Percentiles rank a stretch among this genome's conserved stretches.
Conservation (phyloP, 2,113 vertebrate species). For the Xiphorhynchus elegans region DNA sequence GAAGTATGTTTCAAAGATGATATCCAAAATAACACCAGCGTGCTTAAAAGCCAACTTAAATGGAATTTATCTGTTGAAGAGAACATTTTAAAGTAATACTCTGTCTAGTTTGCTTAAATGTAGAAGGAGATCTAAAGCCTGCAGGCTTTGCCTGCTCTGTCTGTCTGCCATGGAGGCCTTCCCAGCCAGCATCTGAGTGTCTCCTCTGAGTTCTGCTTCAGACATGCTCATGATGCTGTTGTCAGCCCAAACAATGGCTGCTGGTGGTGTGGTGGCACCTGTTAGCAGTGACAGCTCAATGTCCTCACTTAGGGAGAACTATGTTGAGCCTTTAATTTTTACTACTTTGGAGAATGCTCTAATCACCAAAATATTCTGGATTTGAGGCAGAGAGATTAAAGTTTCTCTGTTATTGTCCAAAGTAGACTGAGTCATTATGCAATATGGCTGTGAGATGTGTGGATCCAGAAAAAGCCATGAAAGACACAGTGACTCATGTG, state of each 20-base stretch:
- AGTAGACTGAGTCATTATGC: not conserved
- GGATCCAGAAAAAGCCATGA: not conserved
- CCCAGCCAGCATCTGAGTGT: not conserved
- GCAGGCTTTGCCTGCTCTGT: not conserved
- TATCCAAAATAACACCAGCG: not conserved
- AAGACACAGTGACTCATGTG: not conserved
- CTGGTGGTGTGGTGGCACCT: not conserved
- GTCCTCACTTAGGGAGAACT: not conserved
- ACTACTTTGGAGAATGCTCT: not conserved
- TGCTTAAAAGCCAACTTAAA: not conserved
- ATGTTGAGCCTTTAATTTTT: not conserved
- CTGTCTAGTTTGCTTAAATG: not conserved
- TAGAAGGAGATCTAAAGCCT: not conserved
- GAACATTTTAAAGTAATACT: not conserved
- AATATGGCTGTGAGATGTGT: not conserved
- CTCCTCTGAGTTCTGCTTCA: not conserved
- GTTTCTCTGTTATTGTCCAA: not conserved
- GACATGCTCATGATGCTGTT: rapidly evolving
- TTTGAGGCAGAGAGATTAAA: not conserved
- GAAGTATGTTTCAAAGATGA: not conserved
- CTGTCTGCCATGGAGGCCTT: not conserved
- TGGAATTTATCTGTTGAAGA: not conserved
- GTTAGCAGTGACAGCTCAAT: not conserved
- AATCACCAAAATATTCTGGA: not conserved
- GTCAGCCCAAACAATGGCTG: not conserved